A percentile compares a stretch with the other conserved stretches of the same genome.
These are phyloP conservation scores for Hirudo medicinalis DNA, from an alignment of 1,140 invertebrate genomes.

Conservation along the genomic window DNA sequence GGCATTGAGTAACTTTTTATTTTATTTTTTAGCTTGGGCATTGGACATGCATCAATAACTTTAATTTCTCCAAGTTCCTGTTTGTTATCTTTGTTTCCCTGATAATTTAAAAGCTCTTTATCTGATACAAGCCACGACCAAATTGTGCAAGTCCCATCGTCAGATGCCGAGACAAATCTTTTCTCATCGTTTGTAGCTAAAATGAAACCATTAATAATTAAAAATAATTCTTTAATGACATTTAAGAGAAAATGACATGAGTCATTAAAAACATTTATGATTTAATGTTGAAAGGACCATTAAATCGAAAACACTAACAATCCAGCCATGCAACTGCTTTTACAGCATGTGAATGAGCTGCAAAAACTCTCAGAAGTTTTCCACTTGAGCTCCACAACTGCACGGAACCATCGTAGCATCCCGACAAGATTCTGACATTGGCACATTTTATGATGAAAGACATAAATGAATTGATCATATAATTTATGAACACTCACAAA, in stretches of 20 bases:
- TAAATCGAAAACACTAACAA: neutral
- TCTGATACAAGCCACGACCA: neutral
- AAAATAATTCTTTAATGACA: neutral
- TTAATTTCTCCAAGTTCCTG: neutral
- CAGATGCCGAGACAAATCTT: conserved; percentile 3
- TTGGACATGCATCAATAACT: neutral
- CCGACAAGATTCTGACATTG: neutral
- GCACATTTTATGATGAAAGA: neutral
- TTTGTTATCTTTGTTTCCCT: neutral
- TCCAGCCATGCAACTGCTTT: conserved; percentile 1
- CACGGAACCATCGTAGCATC: neutral
- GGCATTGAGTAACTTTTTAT: neutral
- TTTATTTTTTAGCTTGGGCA: neutral
- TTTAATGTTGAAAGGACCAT: neutral
- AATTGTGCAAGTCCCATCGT: neutral
- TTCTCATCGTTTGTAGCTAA: neutral
- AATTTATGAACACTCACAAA: neutral
- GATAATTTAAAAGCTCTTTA: neutral
- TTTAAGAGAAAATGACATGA: neutral
- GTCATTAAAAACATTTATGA: neutral
- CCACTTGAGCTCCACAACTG: conserved; percentile 4
- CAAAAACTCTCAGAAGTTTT: neutral
- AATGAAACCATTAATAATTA: neutral
- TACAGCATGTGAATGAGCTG: neutral
- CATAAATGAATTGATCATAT: neutral